Evolutionary conservation across 2,113 vertebrate species (phyloP).

Genomic region (Campylomormyrus numenius): DNA sequence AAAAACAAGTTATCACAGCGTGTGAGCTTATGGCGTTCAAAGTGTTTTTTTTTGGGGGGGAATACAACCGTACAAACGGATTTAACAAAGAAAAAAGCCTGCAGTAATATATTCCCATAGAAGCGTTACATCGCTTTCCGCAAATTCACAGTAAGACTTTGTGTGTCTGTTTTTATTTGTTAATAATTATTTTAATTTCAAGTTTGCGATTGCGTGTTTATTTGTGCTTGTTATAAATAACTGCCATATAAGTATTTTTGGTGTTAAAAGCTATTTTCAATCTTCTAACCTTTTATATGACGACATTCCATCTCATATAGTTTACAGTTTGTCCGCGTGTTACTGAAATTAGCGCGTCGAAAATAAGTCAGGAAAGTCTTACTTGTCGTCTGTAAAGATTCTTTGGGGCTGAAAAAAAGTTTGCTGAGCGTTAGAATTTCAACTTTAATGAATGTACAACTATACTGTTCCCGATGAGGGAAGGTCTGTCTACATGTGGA

Average conservation of each 20-base stretch:
- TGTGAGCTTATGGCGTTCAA: background rate
- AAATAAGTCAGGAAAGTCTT: background rate
- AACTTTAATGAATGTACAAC: background rate
- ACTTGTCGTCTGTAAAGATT: background rate
- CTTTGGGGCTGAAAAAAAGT: background rate
- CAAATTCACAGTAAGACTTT: background rate
- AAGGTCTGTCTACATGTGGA: background rate
- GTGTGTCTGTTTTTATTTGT: background rate
- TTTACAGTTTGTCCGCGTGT: background rate
- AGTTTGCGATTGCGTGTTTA: background rate
- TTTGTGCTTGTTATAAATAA: background rate
- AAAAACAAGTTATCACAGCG: background rate
- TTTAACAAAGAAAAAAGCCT: background rate
- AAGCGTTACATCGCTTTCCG: background rate
- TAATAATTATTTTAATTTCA: background rate
- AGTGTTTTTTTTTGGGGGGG: background rate
- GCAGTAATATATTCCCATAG: background rate
- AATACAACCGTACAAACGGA: background rate
- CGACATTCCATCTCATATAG: background rate
- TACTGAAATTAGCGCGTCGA: background rate
- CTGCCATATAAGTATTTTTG: background rate
- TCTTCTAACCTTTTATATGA: background rate
- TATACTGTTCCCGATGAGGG: background rate
- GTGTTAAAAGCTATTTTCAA: background rate
- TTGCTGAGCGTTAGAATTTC: background rate